Evolutionary conservation across 2,888 invertebrate species (phyloP), one percentile per base, ranked within the genome.

Genomic region (Elmis aenea): DNA sequence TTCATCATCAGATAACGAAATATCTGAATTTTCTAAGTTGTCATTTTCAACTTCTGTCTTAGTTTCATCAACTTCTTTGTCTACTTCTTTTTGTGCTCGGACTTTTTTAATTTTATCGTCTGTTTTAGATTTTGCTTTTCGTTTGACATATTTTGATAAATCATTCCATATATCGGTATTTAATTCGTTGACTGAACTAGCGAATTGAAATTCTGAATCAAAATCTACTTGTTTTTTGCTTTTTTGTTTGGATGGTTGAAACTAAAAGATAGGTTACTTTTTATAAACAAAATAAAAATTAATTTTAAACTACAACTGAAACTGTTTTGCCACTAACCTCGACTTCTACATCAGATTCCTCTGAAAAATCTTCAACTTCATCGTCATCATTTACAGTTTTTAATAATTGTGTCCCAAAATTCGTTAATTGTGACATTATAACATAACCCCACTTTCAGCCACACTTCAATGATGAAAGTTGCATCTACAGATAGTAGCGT

Each of bases 351-450:
- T 88, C 87, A 0, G 88, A 88, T 62, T 83, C 81, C 56, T 85
- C 85, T 0, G 87, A 87, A 46, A 77, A 82, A 70, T 88, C 73
- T 52, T 84, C 80, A 0, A 92, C 81, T 60, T 86, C 84, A 33
- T 86, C 83, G 47, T 84, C 85, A 42, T 91, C 91, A 21, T 80
- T 76, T 39, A 93, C 92, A 0, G 92, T 92, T 68, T 79, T 79
- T 35, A 92, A 83, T 47, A 90, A 45, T 18, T 23, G 12, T 13
- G 13, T 35, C 8, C 26, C 32, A 18, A 31, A 35, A 22, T 26
- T 5, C 9, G 9, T 29, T 24, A 5, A 8, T 8, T 14, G 1
- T 12, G 2, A n/a, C n/a, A n/a, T n/a, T n/a, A n/a, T n/a, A n/a
- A n/a, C n/a, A n/a, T n/a, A n/a, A n/a, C n/a, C n/a, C n/a, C n/a